phyloP scores from a whole-genome alignment of 2,113 vertebrate species.

The Meles meles region DNA sequence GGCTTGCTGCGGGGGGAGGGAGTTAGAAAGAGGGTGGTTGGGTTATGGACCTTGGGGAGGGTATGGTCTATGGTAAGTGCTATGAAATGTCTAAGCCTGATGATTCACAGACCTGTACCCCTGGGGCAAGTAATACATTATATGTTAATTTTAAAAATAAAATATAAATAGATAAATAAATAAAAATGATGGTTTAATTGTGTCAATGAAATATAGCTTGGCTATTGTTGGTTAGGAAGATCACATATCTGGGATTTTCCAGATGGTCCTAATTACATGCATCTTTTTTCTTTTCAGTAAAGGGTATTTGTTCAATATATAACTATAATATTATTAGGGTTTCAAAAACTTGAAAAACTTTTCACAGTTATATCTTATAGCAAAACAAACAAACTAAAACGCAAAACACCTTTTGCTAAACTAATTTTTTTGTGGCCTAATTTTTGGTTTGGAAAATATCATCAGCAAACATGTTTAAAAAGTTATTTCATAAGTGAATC shows the following conservation, averaged over 20 bases:
- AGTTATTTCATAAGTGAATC: background rate
- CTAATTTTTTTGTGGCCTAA: background rate
- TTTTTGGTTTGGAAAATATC: constrained; percentile 27
- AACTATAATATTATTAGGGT: background rate
- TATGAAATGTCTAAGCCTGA: too few relatives aligned
- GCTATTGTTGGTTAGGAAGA: background rate
- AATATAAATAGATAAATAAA: too few relatives aligned
- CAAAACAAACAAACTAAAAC: background rate
- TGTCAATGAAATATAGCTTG: background rate
- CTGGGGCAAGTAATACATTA: too few relatives aligned
- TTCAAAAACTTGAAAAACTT: background rate
- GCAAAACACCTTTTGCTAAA: background rate
- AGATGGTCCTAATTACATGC: background rate
- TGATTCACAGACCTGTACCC: too few relatives aligned
- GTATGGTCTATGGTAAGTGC: too few relatives aligned
- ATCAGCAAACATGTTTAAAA: background rate
- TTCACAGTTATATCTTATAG: background rate
- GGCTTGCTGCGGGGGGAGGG: too few relatives aligned
- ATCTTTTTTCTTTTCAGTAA: background rate
- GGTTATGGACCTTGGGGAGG: too few relatives aligned
- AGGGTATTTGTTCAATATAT: background rate
- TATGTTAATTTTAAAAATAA: too few relatives aligned
- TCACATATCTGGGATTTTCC: background rate
- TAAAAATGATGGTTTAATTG: background rate
- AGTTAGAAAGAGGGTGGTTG: too few relatives aligned